Base-by-base conservation (phyloP, 2,888 invertebrate genomes). In the Platypus cylindrus region DNA sequence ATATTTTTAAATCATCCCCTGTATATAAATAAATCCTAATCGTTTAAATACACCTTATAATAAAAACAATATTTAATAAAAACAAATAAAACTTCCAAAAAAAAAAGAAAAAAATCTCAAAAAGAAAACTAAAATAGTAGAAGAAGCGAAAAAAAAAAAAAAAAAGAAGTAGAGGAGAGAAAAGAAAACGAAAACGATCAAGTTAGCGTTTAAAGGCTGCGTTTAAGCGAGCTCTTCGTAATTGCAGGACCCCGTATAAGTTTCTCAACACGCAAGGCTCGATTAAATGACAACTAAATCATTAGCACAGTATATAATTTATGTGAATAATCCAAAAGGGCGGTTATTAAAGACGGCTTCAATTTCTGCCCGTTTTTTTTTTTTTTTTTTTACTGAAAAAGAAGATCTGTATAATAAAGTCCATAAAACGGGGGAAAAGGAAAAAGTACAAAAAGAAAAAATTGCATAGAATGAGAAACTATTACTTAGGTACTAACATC, bases 271-370 rank as follows among this genome's bases (percentile, higher is more conserved):
- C 46, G 46, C 43, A 48, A 46, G 40, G 37, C 38, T 48, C 48
- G 47, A 51, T 52, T 49, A 50, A 48, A 54, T 53, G 55, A 55
- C 54, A 55, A 54, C 53, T 51, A 53, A 53, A 51, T 53, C 49
- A 53, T 53, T 53, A 49, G 40, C 46, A 34, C 28, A 41, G 43
- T 46, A 43, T 51, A 45, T 53, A 52, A 52, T 52, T 52, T 50
- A 43, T 42, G 34, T 34, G 40, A 44, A 44, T 40, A 40, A 40
- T 43, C 32, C 31, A 44, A 44, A 44, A 40, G 41, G 44, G 38
- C 40, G 33, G 44, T 44, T 40, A 44, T 41, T 38, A 41, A 26
- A 37, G 17, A 20, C 13, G 38, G 16, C 18, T 17, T 26, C 23
- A 16, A 23, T 7, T 32, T 32, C 32, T 27, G 31, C 15, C 36